These are phyloP conservation scores for Zoroaster sp. DNA, from an alignment of 53 echinoderm and acorn worm species.

Conservation along the genomic window DNA sequence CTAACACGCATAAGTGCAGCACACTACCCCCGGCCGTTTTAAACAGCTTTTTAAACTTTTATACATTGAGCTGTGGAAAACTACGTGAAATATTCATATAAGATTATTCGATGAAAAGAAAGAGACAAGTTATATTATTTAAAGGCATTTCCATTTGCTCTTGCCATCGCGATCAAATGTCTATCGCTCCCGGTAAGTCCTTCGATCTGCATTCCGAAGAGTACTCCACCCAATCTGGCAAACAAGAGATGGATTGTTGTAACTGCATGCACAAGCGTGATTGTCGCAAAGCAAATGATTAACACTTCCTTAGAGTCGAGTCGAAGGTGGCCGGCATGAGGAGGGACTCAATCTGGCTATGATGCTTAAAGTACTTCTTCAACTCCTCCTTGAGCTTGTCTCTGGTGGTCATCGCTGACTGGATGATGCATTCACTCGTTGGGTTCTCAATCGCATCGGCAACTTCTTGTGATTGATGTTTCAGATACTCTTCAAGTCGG, in stretches of 20 bases:
- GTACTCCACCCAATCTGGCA: not conserved
- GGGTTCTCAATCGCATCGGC: not conserved
- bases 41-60: too few relatives aligned
- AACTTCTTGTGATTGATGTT: not conserved
- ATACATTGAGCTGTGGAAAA: too few relatives aligned
- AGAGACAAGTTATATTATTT: not conserved
- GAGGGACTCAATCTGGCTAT: conserved; percentile 15
- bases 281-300: not conserved
- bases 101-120: too few relatives aligned
- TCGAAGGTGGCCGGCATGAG: conserved; percentile 46
- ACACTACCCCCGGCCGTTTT: too few relatives aligned
- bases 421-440: not conserved
- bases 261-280: not conserved
- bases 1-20: too few relatives aligned
- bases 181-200: not conserved
- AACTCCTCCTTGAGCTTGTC: not conserved
- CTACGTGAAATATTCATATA: too few relatives aligned
- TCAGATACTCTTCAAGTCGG: conserved; percentile 15
- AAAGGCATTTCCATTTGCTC: conserved; percentile 1
- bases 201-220: conserved; percentile 48
- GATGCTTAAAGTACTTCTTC: conserved; percentile 10
- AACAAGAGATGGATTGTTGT: conserved; percentile 41
- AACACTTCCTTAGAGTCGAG: not conserved
- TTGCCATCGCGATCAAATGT: conserved; percentile 19
- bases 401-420: conserved; percentile 2